A percentile compares a stretch with the other conserved stretches of the same genome.
Conservation (phyloP, 2,113 vertebrate species). For the Actinemys pallida region DNA sequence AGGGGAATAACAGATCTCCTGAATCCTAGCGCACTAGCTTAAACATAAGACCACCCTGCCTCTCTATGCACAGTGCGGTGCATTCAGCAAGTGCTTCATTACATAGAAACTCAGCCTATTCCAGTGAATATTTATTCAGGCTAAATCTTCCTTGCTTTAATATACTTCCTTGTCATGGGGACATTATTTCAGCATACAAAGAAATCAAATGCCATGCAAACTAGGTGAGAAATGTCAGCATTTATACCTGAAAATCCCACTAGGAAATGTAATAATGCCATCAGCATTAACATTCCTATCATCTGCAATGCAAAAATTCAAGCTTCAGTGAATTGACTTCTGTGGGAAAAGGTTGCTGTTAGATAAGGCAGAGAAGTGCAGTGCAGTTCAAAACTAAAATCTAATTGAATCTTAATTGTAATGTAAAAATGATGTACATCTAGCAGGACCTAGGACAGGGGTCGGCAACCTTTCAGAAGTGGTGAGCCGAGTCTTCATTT, state of each 20-base stretch:
- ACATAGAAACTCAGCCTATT: not conserved
- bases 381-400: fast-evolving
- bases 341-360: fast-evolving
- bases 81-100: not conserved
- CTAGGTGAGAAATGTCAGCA: fast-evolving
- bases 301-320: not conserved
- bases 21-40: not conserved
- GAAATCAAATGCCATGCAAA: not conserved
- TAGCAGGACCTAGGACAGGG: not conserved
- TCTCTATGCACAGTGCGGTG: not conserved
- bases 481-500: no score
- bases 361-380: fast-evolving
- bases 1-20: not conserved
- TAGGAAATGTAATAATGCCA: fast-evolving
- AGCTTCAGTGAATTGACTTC: fast-evolving
- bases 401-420: not conserved
- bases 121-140: not conserved
- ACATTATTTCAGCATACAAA: fast-evolving
- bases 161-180: not conserved
- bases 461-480: no score
- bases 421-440: fast-evolving
- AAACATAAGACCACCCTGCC: not conserved
- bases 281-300: fast-evolving
- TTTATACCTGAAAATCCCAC: fast-evolving
- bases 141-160: not conserved